These are phyloP conservation scores for Tachycineta bicolor DNA, from an alignment of 2,113 vertebrate genomes.

Conservation along the genomic window DNA sequence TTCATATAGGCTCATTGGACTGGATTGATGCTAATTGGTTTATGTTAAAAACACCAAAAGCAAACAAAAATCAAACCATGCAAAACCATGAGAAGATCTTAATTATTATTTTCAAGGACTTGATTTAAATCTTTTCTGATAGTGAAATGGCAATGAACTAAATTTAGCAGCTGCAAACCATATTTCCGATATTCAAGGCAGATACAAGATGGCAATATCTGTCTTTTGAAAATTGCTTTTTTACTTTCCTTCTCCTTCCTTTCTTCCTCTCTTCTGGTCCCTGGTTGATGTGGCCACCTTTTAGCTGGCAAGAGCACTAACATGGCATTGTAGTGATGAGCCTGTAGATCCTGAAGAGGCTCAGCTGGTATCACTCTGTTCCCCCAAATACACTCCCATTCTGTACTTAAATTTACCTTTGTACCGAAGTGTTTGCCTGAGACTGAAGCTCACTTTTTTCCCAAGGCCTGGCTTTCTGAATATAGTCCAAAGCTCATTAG, in stretches of 20 bases:
- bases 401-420: background rate
- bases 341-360: background rate
- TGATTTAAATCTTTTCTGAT: background rate
- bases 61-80: rapidly evolving
- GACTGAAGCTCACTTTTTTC: background rate
- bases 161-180: background rate
- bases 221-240: background rate
- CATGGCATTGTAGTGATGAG: rapidly evolving
- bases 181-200: background rate
- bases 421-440: background rate
- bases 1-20: background rate
- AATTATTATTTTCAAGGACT: background rate
- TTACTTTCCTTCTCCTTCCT: background rate
- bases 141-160: background rate
- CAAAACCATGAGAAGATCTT: background rate
- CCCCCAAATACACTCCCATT: background rate
- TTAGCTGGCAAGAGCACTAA: background rate
- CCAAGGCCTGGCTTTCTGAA: background rate
- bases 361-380: background rate
- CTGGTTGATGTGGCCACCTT: background rate
- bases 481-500: background rate
- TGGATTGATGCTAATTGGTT: background rate
- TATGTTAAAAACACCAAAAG: background rate
- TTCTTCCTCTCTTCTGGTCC: background rate
- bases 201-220: background rate